phyloP scores from a whole-genome alignment of 1,140 invertebrate genomes.

The Mylabris phalerata region DNA sequence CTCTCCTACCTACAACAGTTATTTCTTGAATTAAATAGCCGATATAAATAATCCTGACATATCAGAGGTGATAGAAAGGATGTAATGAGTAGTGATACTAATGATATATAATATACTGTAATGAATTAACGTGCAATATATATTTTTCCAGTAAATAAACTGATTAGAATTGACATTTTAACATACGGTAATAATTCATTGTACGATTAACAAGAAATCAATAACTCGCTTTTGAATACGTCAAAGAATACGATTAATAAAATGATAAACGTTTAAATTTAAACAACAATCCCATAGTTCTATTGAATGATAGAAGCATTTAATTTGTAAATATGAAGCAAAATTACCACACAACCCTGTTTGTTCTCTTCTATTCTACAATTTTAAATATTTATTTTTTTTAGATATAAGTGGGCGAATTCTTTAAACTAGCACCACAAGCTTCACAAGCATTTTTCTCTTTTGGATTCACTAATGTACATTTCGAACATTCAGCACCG shows the following conservation, averaged over 20 bases:
- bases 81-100: no score
- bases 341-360: constrained; percentile 10
- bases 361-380: not conserved
- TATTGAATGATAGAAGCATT: not conserved
- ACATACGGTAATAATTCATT: constrained; percentile 2
- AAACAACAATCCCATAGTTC: not conserved
- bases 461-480: constrained; percentile 73
- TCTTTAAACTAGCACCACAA: constrained; percentile 60
- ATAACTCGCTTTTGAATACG: not conserved
- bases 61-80: no score
- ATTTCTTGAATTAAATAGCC: no score
- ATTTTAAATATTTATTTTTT: no score
- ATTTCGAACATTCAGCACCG: constrained; percentile 66
- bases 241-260: not conserved
- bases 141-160: constrained; percentile 7
- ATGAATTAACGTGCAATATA: not conserved
- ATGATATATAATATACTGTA: no score
- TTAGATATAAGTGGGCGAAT: constrained; percentile 69
- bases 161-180: not conserved
- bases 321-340: not conserved
- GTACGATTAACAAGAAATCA: constrained; percentile 1
- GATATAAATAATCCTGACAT: no score
- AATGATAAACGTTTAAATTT: not conserved
- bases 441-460: constrained; percentile 59
- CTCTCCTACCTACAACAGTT: no score